Evolutionary conservation across 2,797 vertebrate genomes (phyloP).

Genomic region (Luscinia megarhynchos): DNA sequence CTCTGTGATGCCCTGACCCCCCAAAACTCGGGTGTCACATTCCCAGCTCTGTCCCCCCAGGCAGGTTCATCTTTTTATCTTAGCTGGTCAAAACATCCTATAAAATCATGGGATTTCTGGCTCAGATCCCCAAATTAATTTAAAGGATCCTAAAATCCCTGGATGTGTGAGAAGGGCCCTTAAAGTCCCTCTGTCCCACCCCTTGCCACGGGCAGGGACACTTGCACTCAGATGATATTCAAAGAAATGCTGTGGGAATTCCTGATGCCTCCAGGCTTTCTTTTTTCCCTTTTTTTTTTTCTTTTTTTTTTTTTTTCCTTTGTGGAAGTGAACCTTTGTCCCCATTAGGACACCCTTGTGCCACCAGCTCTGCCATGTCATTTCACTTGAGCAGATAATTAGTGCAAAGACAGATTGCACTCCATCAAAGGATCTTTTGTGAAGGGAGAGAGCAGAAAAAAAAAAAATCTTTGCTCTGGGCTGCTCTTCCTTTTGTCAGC

Average conservation of each 20-base stretch:
- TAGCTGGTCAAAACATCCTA: neutral
- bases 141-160: neutral
- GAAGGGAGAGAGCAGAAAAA: neutral
- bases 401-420: neutral
- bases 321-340: neutral
- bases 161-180: too few species aligned
- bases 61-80: neutral
- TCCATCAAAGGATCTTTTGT: neutral
- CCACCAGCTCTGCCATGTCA: neutral
- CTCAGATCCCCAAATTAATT: neutral
- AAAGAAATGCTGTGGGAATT: neutral
- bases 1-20: neutral
- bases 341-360: neutral
- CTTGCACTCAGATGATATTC: neutral
- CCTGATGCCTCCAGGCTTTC: neutral
- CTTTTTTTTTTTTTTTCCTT: too few species aligned
- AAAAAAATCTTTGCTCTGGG: neutral
- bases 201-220: neutral
- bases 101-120: neutral
- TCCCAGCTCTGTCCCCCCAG: fast-evolving
- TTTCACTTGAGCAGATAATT: neutral
- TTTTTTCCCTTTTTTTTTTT: neutral
- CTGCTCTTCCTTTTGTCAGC: neutral
- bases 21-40: fast-evolving
- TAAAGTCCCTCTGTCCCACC: fast-evolving